Percentiles rank a stretch among this genome's conserved stretches.
Evolutionary conservation across 2,888 invertebrate genomes (phyloP).

Genomic region (Drosophila stalkeri): DNA sequence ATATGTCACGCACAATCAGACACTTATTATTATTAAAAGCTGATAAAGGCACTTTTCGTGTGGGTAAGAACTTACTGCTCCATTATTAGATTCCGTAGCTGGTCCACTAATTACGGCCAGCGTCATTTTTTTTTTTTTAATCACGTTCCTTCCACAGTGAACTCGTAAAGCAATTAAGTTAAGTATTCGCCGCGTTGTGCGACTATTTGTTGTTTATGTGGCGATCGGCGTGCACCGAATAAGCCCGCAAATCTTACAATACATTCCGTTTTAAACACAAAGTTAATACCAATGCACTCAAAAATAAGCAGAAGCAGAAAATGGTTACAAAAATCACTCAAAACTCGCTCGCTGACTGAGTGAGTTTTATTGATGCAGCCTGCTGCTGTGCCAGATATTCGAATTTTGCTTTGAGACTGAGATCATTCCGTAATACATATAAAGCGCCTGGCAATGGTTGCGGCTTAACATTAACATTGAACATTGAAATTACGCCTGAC

Average conservation of each 20-base stretch:
- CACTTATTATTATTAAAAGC: slow-evolving; percentile 1
- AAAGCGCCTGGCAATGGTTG: slow-evolving; percentile 62
- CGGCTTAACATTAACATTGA: slow-evolving; percentile 71
- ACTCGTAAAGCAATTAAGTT: slow-evolving; percentile 30
- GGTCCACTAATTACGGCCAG: slow-evolving; percentile 56
- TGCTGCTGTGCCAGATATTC: slow-evolving; percentile 28
- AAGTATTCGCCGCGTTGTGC: slow-evolving; percentile 59
- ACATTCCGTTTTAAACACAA: slow-evolving; percentile 52
- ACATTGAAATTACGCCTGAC: slow-evolving; percentile 58
- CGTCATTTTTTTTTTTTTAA: slow-evolving; percentile 43
- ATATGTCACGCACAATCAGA: slow-evolving; percentile 36
- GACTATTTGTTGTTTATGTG: slow-evolving; percentile 49
- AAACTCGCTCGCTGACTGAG: slow-evolving; percentile 59
- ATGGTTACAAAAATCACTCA: slow-evolving; percentile 50
- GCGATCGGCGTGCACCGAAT: slow-evolving; percentile 65
- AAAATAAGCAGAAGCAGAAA: slow-evolving; percentile 32
- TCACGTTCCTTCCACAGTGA: slow-evolving; percentile 9
- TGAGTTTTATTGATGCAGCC: slow-evolving; percentile 31
- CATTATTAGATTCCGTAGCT: slow-evolving; percentile 42
- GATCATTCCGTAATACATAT: slow-evolving; percentile 40
- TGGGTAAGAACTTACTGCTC: slow-evolving; percentile 59
- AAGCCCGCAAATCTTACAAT: slow-evolving; percentile 60
- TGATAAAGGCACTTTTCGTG: slow-evolving; percentile 24
- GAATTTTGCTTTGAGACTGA: slow-evolving; percentile 31
- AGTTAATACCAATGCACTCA: slow-evolving; percentile 30